Evolutionary conservation across 1,140 invertebrate species (phyloP), one percentile per base, ranked within the genome.

Genomic region (Drosophila nannoptera): DNA sequence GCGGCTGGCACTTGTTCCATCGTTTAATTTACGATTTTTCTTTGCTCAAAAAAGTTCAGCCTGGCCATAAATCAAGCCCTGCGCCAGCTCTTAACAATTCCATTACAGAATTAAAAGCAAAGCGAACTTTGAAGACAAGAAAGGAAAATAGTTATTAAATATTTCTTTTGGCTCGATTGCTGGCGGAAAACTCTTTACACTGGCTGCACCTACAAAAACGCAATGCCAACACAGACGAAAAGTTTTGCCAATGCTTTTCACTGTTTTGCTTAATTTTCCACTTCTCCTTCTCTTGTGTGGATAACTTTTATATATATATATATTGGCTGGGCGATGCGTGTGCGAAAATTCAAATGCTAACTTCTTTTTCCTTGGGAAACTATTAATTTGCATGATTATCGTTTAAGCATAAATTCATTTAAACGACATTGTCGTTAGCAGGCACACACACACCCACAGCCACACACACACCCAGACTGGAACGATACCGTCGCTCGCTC

Each of bases 351-450:
- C 58, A 60, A 60, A 60, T 60, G 45, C 6, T 7, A 7, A 2
- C 14, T 58, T 56, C 56, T 71, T 42, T 46, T 53, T 50, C 45
- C 38, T 63, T 69, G 40, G 52, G 53, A 45, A 87, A 75, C 68
- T 77, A 73, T 87, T 83, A 71, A 87, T 87, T 87, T 75, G 59
- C 70, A 64, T 77, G 76, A 83, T 87, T 83, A 87, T 80, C 83
- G 78, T 42, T 75, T 56, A 48, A 71, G 63, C 61, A 86, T 80
- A 86, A 80, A 71, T 74, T 74, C 62, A 77, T 74, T 78, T 59
- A 72, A 64, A 32, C 36, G 40, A 40, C 61, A 73, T 60, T 60
- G 58, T 67, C 67, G 46, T 56, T 53, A 48, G 33, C 52, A 43
- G n/a, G 31, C 14, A 43, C 54, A 33, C 32, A 52, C n/a, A 22